Base-by-base conservation (phyloP, 2,888 invertebrate genomes). In the Adelognathus sp. region DNA sequence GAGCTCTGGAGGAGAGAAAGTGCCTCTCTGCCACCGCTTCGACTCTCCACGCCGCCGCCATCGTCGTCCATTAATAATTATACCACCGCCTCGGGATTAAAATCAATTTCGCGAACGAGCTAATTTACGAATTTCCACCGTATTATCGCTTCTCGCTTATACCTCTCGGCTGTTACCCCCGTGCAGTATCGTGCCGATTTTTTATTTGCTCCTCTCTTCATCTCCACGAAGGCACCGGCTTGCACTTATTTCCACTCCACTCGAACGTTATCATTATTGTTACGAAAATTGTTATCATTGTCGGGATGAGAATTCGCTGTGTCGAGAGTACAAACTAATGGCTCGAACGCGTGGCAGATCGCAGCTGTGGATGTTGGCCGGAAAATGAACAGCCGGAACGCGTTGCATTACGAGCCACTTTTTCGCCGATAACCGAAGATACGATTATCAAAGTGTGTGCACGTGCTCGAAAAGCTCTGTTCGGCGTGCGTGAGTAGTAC, bases 51-150 rank as follows among this genome's bases (percentile, higher is more conserved):
- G 33, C 27, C 44, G 44, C 27, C 58, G 66, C 74, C 70, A 72
- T 72, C 66, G 81, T 84, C 83, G 81, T 82, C 76, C 83, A 84
- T 82, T 81, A 72, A 82, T 84, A 86, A 86, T 86, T 85, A 83
- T 60, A 74, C 77, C 52, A 58, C 81, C 80, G 74, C 72, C 80
- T 83, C 79, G 72, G 63, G 66, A 86, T 86, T 86, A 86, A 88
- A 87, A 86, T 86, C 86, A 83, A 87, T 86, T 84, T 84, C 66
- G 54, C 76, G 67, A 72, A 72, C 63, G 72, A 63, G 50, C 66
- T 79, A 79, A 87, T 87, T 85, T 85, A 86, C 83, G 85, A 86
- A 76, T 76, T 76, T 66, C 71, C 71, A 52, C n/a, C n/a, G n/a
- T 79, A 79, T 77, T 66, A 74, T 80, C 50, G 72, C 52, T 39